Conservation (phyloP, 1,140 invertebrate species). For the Laupala kohalensis region DNA sequence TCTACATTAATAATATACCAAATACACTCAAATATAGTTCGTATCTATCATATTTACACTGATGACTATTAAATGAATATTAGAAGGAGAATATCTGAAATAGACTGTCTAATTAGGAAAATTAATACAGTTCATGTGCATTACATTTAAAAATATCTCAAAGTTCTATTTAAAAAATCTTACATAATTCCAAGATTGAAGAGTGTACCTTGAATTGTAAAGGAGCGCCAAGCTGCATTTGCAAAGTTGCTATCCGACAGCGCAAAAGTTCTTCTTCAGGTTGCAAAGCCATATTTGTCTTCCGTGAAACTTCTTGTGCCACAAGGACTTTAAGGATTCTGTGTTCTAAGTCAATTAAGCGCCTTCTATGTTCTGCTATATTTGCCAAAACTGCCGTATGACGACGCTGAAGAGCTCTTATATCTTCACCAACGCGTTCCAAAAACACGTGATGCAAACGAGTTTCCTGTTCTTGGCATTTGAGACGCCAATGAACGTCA, state of each 20-base stretch:
- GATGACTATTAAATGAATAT: no score
- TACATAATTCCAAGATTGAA: no score
- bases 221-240: slow-evolving; percentile 73
- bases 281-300: slow-evolving; percentile 69
- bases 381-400: slow-evolving; percentile 55
- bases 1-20: no score
- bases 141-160: background rate
- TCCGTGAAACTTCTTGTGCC: slow-evolving; percentile 72
- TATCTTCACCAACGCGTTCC: slow-evolving; percentile 57
- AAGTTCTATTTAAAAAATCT: background rate
- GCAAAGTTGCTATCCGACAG: slow-evolving; percentile 70
- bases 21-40: no score
- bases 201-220: slow-evolving; percentile 73
- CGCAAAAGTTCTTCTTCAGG: slow-evolving; percentile 79
- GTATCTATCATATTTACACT: no score
- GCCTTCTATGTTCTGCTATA: slow-evolving; percentile 59
- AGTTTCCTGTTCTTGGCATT: slow-evolving; percentile 69
- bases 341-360: slow-evolving; percentile 61
- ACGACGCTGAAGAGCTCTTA: slow-evolving; percentile 56
- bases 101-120: no score
- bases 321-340: slow-evolving; percentile 67
- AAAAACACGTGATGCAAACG: slow-evolving; percentile 62
- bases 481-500: slow-evolving; percentile 69
- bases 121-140: no score
- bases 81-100: no score